Evolutionary conservation across 1,140 invertebrate genomes (phyloP), one percentile per base, ranked within the genome.

Genomic region (Cotesia vestalis): DNA sequence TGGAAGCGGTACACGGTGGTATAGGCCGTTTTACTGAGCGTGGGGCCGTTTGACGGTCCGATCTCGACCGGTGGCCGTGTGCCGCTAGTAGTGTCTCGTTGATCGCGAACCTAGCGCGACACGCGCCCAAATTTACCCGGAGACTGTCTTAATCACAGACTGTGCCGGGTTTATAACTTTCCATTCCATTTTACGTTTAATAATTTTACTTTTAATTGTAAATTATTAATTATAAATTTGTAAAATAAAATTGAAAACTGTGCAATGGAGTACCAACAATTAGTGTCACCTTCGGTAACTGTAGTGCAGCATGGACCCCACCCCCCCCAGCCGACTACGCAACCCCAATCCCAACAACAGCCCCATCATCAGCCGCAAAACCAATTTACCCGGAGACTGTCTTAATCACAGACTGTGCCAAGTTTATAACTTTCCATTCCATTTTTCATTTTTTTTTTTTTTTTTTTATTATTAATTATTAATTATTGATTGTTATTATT

Each of bases 201-300:
- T 17, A 14, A 55, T 51, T 51, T 51, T 51, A 8, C 17, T 17
- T 17, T 17, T 17, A 17, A 17, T 17, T 17, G 17, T 17, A 17
- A 17, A 17, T 17, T 17, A 17, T 17, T 17, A 17, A 17, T 17
- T 17, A 17, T 17, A 17, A 17, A 17, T 17, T 17, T 17, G 17
- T 9, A 51, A 51, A 51, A 51, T 51, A 51, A 51, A 51, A 8
- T 27, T n/a, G n/a, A n/a, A 20, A 85, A 82, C 76, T 83, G 83
- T 78, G 80, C 78, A 72, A 87, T 86, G 85, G 85, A 86, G 77
- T 87, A 86, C 69, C 85, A 86, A 78, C 85, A 86, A 78, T 83
- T 86, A 83, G 85, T 81, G 76, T 84, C 85, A 74, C 84, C 84
- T 20, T 79, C 83, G 77, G 79, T 84, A 72, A 80, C 83, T 59